phyloP scores from a whole-genome alignment of 1,140 invertebrate genomes.

The Prorops nasuta region DNA sequence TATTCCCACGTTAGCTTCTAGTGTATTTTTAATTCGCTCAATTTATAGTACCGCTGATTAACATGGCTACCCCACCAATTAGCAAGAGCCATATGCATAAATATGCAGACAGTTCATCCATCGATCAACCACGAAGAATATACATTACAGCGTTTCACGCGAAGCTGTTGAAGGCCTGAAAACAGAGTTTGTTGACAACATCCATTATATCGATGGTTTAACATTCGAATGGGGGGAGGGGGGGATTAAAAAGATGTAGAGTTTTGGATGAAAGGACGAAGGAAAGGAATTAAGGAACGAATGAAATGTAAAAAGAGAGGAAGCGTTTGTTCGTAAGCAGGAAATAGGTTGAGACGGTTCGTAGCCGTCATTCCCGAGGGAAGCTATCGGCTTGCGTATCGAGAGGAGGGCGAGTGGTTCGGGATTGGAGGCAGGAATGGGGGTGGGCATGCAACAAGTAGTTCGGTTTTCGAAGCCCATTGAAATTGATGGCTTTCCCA shows the following conservation, averaged over 20 bases:
- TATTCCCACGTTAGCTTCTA: slow-evolving; percentile 30
- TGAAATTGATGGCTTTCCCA: slow-evolving; percentile 60
- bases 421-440: slow-evolving; percentile 19
- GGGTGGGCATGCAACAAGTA: slow-evolving; percentile 55
- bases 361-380: slow-evolving; percentile 51
- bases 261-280: too few species aligned
- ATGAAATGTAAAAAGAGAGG: too few species aligned
- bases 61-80: slow-evolving; percentile 23
- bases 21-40: slow-evolving; percentile 26
- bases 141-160: too few species aligned
- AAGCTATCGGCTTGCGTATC: slow-evolving; percentile 58
- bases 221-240: too few species aligned
- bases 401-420: slow-evolving; percentile 50
- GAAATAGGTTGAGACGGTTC: slow-evolving; percentile 39
- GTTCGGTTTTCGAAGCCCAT: slow-evolving; percentile 60
- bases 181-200: too few species aligned
- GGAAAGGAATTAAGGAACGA: neutral
- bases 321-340: slow-evolving; percentile 28
- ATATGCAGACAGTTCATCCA: too few species aligned
- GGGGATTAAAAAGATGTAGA: too few species aligned
- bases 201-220: too few species aligned
- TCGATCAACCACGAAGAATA: too few species aligned
- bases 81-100: slow-evolving; percentile 4
- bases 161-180: too few species aligned
- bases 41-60: slow-evolving; percentile 25